Evolutionary conservation across 1,140 invertebrate genomes (phyloP).

Genomic region (Zaprionus ornatus): DNA sequence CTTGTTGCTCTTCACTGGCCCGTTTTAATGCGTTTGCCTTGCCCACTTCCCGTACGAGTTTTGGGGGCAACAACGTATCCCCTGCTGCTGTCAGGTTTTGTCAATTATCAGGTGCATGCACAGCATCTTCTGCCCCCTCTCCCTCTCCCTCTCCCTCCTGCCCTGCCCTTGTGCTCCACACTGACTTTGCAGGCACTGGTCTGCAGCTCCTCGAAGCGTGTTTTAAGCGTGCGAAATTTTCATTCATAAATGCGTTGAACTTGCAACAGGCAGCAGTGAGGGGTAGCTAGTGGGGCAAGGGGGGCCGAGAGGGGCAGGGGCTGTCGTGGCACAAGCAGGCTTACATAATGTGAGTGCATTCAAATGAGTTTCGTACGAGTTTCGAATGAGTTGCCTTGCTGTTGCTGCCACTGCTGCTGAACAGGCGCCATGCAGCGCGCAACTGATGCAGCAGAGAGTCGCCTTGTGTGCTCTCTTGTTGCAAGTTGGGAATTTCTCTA

Average conservation of each 20-base stretch:
- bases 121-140: slow-evolving; percentile 8
- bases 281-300: background rate
- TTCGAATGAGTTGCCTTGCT: slow-evolving; percentile 13
- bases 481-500: slow-evolving; percentile 7
- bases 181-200: background rate
- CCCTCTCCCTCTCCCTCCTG: background rate
- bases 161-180: background rate
- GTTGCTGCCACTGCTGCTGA: background rate
- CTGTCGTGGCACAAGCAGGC: background rate
- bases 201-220: slow-evolving; percentile 34
- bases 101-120: slow-evolving; percentile 74
- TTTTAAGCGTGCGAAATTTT: slow-evolving; percentile 68
- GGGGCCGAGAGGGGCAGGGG: background rate
- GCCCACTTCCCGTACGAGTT: slow-evolving; percentile 60
- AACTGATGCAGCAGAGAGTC: slow-evolving; percentile 42
- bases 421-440: slow-evolving; percentile 34
- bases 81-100: slow-evolving; percentile 69
- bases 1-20: slow-evolving; percentile 5
- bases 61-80: slow-evolving; percentile 8
- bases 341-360: slow-evolving; percentile 39
- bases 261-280: background rate
- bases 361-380: slow-evolving; percentile 54
- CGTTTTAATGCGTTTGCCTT: slow-evolving; percentile 42
- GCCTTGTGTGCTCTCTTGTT: background rate
- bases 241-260: slow-evolving; percentile 67